Conservation (phyloP, 2,888 invertebrate species). For the Pegoplata infirma region DNA sequence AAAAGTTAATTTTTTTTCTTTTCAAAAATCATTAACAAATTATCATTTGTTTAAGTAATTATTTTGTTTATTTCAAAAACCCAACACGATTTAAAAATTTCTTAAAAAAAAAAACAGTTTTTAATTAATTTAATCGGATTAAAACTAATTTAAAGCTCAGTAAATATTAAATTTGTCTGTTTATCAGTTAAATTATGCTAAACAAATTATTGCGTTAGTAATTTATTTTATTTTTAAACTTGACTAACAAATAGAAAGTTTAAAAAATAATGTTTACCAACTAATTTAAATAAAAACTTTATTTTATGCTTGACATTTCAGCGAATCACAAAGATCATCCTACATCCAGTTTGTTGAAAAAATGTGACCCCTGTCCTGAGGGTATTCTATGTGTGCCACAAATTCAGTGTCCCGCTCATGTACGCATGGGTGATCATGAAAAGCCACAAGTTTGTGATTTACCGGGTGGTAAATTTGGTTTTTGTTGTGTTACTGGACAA, state of each 20-base stretch:
- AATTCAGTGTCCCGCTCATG: constrained; percentile 84
- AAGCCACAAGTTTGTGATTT: constrained; percentile 80
- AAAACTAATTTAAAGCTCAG: background rate
- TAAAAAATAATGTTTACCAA: background rate
- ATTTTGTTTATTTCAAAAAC: background rate
- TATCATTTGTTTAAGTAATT: background rate
- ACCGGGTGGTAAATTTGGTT: constrained; percentile 78
- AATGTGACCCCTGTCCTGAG: constrained; percentile 78
- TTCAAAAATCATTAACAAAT: background rate
- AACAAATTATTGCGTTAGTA: background rate
- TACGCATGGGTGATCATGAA: constrained; percentile 75
- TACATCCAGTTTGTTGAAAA: constrained; percentile 64
- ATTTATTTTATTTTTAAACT: background rate
- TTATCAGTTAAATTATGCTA: background rate
- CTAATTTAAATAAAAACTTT: too few relatives aligned
- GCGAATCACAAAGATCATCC: constrained; percentile 36
- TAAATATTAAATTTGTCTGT: background rate
- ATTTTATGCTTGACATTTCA: too few relatives aligned
- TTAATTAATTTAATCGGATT: background rate
- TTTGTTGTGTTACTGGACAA: constrained; percentile 83
- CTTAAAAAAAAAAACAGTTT: background rate
- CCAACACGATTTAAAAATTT: background rate
- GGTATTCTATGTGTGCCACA: constrained; percentile 81
- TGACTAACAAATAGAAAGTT: background rate
- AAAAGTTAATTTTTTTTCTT: background rate